Percentiles rank a stretch among this genome's conserved stretches.
Conservation (phyloP, 1,140 invertebrate species). For the Drosophila bocqueti region DNA sequence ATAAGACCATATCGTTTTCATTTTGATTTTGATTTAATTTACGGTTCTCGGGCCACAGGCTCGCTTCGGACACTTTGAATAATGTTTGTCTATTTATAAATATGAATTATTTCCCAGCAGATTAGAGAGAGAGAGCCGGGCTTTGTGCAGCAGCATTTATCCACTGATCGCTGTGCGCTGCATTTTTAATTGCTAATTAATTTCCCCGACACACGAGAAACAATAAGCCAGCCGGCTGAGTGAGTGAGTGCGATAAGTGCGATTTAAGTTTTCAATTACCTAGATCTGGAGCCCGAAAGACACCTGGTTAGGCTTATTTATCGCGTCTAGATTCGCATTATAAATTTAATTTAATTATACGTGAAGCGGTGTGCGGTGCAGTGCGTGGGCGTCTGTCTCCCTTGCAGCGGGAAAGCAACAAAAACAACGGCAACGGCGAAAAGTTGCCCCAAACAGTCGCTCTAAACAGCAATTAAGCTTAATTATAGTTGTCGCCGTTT, state of each 20-base stretch:
- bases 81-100: constrained; percentile 84
- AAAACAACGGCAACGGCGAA: constrained; percentile 14
- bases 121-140: constrained; percentile 46
- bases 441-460: constrained; percentile 58
- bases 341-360: constrained; percentile 76
- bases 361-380: constrained; percentile 27
- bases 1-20: constrained; percentile 79
- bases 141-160: constrained; percentile 20
- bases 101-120: constrained; percentile 75
- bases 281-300: constrained; percentile 34
- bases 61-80: constrained; percentile 73
- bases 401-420: not conserved
- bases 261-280: constrained; percentile 51
- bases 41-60: constrained; percentile 68
- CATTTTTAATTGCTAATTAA: constrained; percentile 84
- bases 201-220: constrained; percentile 69
- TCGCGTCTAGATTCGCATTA: constrained; percentile 57
- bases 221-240: constrained; percentile 37
- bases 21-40: constrained; percentile 82
- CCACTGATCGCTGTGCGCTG: constrained; percentile 45
- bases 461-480: constrained; percentile 84
- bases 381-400: constrained; percentile 38
- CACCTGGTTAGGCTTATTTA: constrained; percentile 67
- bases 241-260: constrained; percentile 50
- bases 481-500: constrained; percentile 84